Evolutionary conservation across 2,888 invertebrate genomes (phyloP), one percentile per base, ranked within the genome.

Genomic region (Xanthia icteritia): DNA sequence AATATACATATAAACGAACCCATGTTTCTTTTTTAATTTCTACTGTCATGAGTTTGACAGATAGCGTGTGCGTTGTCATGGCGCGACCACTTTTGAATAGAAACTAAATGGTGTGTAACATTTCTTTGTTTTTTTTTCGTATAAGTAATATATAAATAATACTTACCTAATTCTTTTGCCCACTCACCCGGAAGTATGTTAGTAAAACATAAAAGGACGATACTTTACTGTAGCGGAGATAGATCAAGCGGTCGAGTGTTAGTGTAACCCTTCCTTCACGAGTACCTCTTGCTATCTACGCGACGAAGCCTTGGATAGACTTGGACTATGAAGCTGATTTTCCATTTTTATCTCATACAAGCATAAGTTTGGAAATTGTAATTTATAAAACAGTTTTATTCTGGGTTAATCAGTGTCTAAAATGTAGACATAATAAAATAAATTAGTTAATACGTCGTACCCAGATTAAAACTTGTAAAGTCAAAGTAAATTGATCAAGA

Each of bases 191-290:
- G 84, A 89, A 86, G 87, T 89, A 79, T 87, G 90, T 92, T 91
- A 91, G 92, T 92, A 90, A 77, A 82, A 91, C 90, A 91, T 87
- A 86, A 74, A 91, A 82, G 82, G 89, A 91, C 90, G 89, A 85
- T 88, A 91, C 89, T 81, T 75, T 82, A 88, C 81, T 86, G 88
- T 84, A 84, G 90, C 89, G 88, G 85, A 88, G 86, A 88, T 85
- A 90, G 89, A 90, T 86, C 64, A 87, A 90, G 88, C 89, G 84
- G 75, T 88, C 89, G 84, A 86, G 84, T 88, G 92, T 92, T 92
- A 92, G 91, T 92, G 89, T 92, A 92, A 92, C 91, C 93, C 91
- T 88, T 92, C 94, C 94, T 95, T 95, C 95, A 95, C 95, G 94
- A 92, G 82, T 89, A 89, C 80, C 81, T 79, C 76, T 84, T 84